Conservation (phyloP, 2,113 vertebrate genomes). For the Haemorhous mexicanus region DNA sequence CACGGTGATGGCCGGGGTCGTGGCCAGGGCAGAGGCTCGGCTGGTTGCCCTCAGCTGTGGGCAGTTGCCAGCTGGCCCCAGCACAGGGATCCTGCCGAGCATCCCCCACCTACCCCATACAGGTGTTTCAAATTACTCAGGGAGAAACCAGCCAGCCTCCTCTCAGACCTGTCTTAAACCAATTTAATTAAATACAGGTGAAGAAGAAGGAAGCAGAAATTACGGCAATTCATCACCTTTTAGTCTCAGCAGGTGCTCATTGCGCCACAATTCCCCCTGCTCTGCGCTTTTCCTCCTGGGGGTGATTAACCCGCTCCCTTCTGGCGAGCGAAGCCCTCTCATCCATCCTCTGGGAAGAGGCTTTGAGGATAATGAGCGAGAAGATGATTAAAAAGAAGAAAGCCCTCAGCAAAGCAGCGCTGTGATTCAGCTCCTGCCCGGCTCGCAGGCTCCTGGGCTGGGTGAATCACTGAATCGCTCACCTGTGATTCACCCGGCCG, state of each 20-base stretch:
- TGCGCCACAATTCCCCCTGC: neutral
- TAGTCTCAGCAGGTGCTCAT: neutral
- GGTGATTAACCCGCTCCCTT: neutral
- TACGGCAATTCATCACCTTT: neutral
- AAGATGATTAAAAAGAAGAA: neutral
- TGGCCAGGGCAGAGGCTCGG: neutral
- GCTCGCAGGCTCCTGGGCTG: neutral
- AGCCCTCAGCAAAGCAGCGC: neutral
- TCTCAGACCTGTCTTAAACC: neutral
- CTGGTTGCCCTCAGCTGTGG: neutral
- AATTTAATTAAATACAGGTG: neutral
- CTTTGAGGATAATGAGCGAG: neutral
- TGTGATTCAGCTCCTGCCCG: neutral
- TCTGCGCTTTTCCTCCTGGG: neutral
- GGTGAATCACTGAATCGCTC: neutral
- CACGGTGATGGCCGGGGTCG: rapidly evolving
- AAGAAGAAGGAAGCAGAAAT: neutral
- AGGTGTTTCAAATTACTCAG: neutral
- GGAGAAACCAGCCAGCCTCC: neutral
- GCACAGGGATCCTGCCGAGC: rapidly evolving
- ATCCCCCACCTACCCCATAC: neutral
- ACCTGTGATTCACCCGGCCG: neutral
- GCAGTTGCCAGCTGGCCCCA: neutral
- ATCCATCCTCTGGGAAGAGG: neutral
- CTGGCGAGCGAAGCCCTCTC: neutral